Evolutionary conservation across 1,140 invertebrate genomes (phyloP).

Genomic region (Ceratosolen fusciceps): DNA sequence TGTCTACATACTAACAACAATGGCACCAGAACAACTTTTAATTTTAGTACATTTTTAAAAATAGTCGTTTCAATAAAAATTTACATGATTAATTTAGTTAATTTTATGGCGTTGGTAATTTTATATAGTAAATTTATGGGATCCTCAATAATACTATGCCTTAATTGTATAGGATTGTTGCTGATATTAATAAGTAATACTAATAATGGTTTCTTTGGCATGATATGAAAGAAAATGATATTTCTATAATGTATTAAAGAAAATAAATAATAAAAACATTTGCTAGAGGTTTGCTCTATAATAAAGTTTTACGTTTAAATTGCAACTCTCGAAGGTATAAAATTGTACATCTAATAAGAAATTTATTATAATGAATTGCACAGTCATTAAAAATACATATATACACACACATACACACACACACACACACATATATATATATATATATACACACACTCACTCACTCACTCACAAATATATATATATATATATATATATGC

Average conservation of each 20-base stretch:
- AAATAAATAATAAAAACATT: slow-evolving; percentile 45
- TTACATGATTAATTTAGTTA: slow-evolving; percentile 22
- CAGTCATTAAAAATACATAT: slow-evolving; percentile 23
- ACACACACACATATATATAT: too few species aligned
- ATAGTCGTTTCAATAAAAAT: slow-evolving; percentile 28
- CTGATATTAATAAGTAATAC: slow-evolving; percentile 48
- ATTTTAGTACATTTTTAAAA: slow-evolving; percentile 31
- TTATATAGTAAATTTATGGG: slow-evolving; percentile 24
- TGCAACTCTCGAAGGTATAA: slow-evolving; percentile 1
- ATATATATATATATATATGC: too few species aligned
- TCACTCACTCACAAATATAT: too few species aligned
- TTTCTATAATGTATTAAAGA: slow-evolving; percentile 27
- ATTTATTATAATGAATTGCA: slow-evolving; percentile 37
- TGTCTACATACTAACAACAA: slow-evolving; percentile 36
- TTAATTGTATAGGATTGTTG: slow-evolving; percentile 45
- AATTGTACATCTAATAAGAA: slow-evolving; percentile 40
- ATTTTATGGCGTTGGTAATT: slow-evolving; percentile 40
- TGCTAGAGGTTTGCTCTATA: slow-evolving; percentile 1
- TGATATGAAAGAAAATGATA: slow-evolving; percentile 51
- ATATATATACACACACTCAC: too few species aligned
- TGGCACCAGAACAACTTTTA: slow-evolving; percentile 45
- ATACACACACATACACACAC: too few species aligned
- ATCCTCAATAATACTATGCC: slow-evolving; percentile 44
- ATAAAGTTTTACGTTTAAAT: slow-evolving; percentile 9
- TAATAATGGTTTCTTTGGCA: slow-evolving; percentile 52